phyloP scores from a whole-genome alignment of 2,888 invertebrate species.

The Lasioglossum morio region DNA sequence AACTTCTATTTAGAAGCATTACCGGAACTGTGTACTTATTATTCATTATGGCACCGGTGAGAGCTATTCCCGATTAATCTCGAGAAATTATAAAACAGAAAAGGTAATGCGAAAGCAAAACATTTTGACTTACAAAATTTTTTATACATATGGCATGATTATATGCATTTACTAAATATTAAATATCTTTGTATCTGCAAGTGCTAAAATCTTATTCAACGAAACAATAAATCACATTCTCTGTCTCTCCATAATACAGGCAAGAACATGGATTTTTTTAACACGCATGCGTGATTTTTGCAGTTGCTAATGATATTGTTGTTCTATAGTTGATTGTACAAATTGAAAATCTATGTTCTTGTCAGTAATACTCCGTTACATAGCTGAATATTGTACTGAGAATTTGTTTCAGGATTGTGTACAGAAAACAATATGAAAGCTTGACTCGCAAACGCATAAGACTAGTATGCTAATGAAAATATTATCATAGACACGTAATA shows the following conservation, averaged over 20 bases:
- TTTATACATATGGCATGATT: slow-evolving; percentile 10
- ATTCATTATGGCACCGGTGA: slow-evolving; percentile 35
- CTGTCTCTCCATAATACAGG: slow-evolving; percentile 6
- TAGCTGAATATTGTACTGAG: background rate
- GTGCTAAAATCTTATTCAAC: slow-evolving; percentile 16
- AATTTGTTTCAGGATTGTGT: background rate
- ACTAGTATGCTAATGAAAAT: background rate
- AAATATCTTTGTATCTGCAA: slow-evolving; percentile 3
- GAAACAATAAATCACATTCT: slow-evolving; percentile 23
- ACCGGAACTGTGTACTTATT: slow-evolving; percentile 2
- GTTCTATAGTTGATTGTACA: background rate
- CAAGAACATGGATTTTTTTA: slow-evolving; percentile 24
- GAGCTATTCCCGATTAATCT: slow-evolving; percentile 6
- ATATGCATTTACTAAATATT: slow-evolving; percentile 13
- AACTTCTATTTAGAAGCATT: background rate
- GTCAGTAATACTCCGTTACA: background rate
- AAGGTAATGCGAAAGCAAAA: background rate
- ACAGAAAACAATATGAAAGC: slow-evolving; percentile 1
- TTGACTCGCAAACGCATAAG: slow-evolving; percentile 14
- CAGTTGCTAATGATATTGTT: background rate
- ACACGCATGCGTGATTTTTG: background rate
- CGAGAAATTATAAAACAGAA: slow-evolving; percentile 7
- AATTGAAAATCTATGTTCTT: slow-evolving; percentile 4
- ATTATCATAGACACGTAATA: slow-evolving; percentile 10
- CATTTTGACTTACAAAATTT: slow-evolving; percentile 30